Evolutionary conservation across 1,140 invertebrate genomes (phyloP).

Genomic region (Pygmarrhopalites habei): DNA sequence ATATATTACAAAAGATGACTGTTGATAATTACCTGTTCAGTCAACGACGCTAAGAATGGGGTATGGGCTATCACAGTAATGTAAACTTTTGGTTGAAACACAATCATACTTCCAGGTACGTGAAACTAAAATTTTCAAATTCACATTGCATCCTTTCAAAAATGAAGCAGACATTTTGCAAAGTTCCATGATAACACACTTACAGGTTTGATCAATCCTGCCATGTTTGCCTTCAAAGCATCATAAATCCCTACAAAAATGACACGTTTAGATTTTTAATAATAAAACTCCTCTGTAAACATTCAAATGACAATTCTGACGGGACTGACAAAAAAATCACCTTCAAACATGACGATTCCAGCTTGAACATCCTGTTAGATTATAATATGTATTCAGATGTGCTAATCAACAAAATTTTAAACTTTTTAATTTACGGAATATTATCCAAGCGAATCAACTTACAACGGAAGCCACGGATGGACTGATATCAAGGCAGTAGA

Average conservation of each 20-base stretch:
- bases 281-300: no score
- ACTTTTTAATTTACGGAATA: no score
- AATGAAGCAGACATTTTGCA: background rate
- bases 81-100: conserved; percentile 65
- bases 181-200: conserved; percentile 37
- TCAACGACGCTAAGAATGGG: conserved; percentile 62
- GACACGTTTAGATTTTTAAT: no score
- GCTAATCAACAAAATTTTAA: conserved; percentile 15
- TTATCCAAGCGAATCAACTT: conserved; percentile 39
- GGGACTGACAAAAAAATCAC: no score
- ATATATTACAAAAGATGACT: no score
- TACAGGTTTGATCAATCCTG: conserved; percentile 58
- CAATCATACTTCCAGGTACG: conserved; percentile 58
- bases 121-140: conserved; percentile 51
- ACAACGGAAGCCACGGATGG: conserved; percentile 67
- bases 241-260: conserved; percentile 59
- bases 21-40: conserved; percentile 61
- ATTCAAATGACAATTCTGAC: no score
- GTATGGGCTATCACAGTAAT: conserved; percentile 72
- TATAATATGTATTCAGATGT: conserved; percentile 12
- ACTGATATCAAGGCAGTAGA: conserved; percentile 72
- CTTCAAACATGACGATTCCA: conserved; percentile 61
- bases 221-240: conserved; percentile 57
- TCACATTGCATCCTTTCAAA: background rate
- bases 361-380: conserved; percentile 54